Percentiles rank a stretch among this genome's conserved stretches.
Conservation (phyloP, 2,888 invertebrate species). For the Lamellibrachia columna region DNA sequence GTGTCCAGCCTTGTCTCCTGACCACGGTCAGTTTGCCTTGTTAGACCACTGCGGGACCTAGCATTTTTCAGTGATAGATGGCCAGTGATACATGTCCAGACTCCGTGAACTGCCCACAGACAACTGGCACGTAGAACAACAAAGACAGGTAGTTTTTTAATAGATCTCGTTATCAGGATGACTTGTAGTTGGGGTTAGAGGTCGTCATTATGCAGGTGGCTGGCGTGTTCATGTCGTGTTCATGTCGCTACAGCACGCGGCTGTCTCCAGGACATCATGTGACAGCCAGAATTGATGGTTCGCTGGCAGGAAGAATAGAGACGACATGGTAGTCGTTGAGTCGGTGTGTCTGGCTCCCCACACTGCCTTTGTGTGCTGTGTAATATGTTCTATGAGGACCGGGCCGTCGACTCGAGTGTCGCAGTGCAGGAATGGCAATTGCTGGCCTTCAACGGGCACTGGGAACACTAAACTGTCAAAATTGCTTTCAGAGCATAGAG, state of each 20-base stretch:
- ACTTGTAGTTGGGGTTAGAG: background rate
- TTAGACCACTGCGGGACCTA: background rate
- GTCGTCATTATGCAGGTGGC: conserved; percentile 6
- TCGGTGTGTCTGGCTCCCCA: background rate
- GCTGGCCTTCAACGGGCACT: background rate
- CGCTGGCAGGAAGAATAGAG: background rate
- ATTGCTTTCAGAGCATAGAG: background rate
- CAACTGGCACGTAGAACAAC: background rate
- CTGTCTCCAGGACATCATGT: conserved; percentile 1
- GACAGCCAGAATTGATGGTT: background rate
- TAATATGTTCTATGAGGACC: background rate
- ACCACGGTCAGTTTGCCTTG: background rate
- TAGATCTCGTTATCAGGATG: background rate
- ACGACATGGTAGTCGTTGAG: background rate
- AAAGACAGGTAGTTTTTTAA: background rate
- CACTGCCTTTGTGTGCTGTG: background rate
- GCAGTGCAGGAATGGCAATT: conserved; percentile 6
- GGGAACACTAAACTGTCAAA: background rate
- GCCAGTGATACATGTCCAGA: background rate
- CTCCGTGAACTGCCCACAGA: too few species aligned
- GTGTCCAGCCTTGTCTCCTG: background rate
- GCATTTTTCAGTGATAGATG: background rate
- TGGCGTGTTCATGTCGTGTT: background rate
- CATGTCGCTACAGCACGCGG: background rate
- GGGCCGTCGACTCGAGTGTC: background rate